These are phyloP conservation scores for Lepidonotus clava DNA, from an alignment of 2,888 invertebrate genomes.

Conservation along the genomic window DNA sequence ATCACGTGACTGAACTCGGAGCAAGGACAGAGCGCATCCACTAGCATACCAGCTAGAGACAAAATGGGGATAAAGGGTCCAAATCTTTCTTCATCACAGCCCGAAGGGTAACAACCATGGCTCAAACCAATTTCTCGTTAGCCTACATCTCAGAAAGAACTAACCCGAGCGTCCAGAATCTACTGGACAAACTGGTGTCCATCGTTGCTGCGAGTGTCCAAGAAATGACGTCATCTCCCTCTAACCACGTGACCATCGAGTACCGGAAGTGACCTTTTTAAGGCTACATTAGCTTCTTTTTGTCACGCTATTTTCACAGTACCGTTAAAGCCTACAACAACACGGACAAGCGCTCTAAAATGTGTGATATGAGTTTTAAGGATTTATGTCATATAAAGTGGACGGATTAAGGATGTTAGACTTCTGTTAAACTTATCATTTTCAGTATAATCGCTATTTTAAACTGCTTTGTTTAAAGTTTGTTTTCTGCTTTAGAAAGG, in stretches of 20 bases:
- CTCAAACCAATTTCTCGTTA: background rate
- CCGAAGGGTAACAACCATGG: background rate
- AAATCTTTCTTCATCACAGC: background rate
- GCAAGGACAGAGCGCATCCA: constrained; percentile 10
- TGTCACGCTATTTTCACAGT: constrained; percentile 33
- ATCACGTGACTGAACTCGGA: background rate
- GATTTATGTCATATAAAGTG: background rate
- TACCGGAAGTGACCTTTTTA: background rate
- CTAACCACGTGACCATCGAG: background rate
- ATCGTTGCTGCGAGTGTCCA: constrained; percentile 3
- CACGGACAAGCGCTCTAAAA: background rate
- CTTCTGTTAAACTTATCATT: no score
- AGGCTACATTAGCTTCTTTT: background rate
- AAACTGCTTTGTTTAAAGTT: no score
- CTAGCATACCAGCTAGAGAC: background rate
- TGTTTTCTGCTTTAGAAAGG: no score
- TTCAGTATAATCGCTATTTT: no score
- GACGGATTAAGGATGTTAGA: background rate
- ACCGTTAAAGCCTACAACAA: constrained; percentile 35
- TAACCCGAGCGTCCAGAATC: background rate
- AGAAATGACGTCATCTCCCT: background rate
- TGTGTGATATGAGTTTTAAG: background rate
- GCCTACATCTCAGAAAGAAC: background rate
- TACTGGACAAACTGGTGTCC: constrained; percentile 12
- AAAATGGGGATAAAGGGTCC: background rate